phyloP scores from a whole-genome alignment of 1,140 invertebrate genomes.

The Capitella teleta region DNA sequence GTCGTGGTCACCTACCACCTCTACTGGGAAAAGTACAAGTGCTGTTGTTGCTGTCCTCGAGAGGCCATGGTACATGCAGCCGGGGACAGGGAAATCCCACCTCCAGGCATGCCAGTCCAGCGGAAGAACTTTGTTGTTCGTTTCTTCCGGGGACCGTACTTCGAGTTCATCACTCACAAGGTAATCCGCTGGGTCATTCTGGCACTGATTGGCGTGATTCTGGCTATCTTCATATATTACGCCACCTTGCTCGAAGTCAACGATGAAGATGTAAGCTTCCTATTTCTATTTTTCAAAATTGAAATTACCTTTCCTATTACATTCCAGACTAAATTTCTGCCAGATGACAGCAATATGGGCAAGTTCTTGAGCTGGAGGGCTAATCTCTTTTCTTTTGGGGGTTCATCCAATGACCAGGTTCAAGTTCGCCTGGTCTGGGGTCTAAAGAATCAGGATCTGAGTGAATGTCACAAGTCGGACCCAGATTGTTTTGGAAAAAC shows the following conservation, averaged over 20 bases:
- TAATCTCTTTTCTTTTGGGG: constrained; percentile 6
- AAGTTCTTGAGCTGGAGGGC: constrained; percentile 4
- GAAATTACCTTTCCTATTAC: not conserved
- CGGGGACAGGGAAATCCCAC: not conserved
- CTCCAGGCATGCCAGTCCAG: not conserved
- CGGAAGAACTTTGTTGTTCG: constrained; percentile 6
- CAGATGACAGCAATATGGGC: constrained; percentile 11
- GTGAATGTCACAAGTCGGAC: constrained; percentile 17
- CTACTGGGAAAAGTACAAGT: constrained; percentile 13
- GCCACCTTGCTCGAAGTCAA: constrained; percentile 21
- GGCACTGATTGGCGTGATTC: constrained; percentile 12
- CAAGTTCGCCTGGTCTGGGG: constrained; percentile 22
- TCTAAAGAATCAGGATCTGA: constrained; percentile 18
- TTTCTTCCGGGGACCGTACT: constrained; percentile 13
- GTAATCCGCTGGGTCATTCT: constrained; percentile 17
- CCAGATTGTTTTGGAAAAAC: constrained; percentile 15
- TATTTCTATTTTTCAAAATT: not conserved
- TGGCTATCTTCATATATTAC: constrained; percentile 18
- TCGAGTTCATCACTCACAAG: constrained; percentile 12
- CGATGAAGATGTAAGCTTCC: constrained; percentile 22
- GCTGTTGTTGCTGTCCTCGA: constrained; percentile 11
- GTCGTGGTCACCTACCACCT: constrained; percentile 26
- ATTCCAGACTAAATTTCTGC: constrained; percentile 12
- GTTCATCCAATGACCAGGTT: not conserved
- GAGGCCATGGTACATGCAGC: not conserved